A percentile compares a stretch with the other conserved stretches of the same genome.
phyloP scores from a whole-genome alignment of 2,797 vertebrate genomes.

The Poeciliopsis turneri region DNA sequence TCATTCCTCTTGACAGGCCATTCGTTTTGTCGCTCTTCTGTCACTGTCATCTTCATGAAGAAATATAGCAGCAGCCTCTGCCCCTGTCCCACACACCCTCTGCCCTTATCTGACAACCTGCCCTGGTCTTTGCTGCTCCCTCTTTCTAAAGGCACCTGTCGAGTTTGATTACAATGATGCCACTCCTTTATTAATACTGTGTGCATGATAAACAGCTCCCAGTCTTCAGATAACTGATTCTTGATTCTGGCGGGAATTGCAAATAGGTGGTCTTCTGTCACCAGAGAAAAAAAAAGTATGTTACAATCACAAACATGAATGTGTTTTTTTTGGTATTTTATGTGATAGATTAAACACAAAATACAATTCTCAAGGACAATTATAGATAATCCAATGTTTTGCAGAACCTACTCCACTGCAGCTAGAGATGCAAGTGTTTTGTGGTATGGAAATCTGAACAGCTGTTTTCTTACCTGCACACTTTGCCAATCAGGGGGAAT shows the following conservation, averaged over 20 bases:
- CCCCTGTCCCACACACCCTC: conserved; percentile 64
- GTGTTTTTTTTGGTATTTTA: no score
- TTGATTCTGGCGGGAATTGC: background rate
- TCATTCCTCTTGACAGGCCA: conserved; percentile 85
- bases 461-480: background rate
- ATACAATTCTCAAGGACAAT: background rate
- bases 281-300: background rate
- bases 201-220: conserved; percentile 31
- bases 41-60: conserved; percentile 84
- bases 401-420: background rate
- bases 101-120: conserved; percentile 71
- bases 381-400: background rate
- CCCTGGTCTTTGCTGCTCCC: conserved; percentile 41
- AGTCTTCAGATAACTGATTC: conserved; percentile 13
- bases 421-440: background rate
- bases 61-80: conserved; percentile 81
- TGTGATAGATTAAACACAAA: background rate
- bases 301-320: background rate
- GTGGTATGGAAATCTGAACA: background rate
- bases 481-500: background rate
- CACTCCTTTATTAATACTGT: conserved; percentile 18
- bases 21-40: conserved; percentile 81
- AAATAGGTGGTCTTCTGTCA: conserved; percentile 14
- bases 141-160: conserved; percentile 30
- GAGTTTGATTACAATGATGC: conserved; percentile 27